Percentiles rank a stretch among this genome's conserved stretches.
phyloP scores from a whole-genome alignment of 1,140 invertebrate genomes.

The Cylas formicarius region DNA sequence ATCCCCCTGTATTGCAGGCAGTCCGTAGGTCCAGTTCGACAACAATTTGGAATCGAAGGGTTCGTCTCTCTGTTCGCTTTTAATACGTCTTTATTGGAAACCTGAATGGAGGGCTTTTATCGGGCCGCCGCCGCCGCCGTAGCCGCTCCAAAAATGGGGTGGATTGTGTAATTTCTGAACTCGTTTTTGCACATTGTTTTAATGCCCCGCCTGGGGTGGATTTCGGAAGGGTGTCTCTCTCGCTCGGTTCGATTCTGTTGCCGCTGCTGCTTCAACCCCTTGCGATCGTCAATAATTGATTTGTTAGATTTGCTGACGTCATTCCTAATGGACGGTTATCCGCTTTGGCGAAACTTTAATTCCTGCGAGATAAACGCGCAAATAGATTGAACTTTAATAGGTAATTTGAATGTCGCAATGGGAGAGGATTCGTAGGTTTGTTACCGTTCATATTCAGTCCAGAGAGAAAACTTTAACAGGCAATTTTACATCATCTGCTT shows the following conservation, averaged over 20 bases:
- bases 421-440: too few relatives aligned
- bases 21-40: conserved; percentile 7
- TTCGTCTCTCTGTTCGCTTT: conserved; percentile 13
- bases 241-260: conserved; percentile 1
- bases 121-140: conserved; percentile 10
- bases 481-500: too few relatives aligned
- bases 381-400: too few relatives aligned
- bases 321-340: conserved; percentile 17
- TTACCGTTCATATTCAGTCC: too few relatives aligned
- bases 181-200: conserved; percentile 31
- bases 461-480: too few relatives aligned
- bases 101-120: too few relatives aligned
- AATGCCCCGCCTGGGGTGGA: conserved; percentile 18
- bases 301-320: conserved; percentile 28
- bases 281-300: conserved; percentile 23
- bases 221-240: conserved; percentile 7
- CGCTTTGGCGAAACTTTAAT: conserved; percentile 11
- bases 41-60: conserved; percentile 18
- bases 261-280: conserved; percentile 13
- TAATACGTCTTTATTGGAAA: conserved; percentile 23
- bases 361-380: too few relatives aligned
- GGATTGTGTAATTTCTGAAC: conserved; percentile 27
- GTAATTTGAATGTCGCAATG: too few relatives aligned
- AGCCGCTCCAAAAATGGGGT: conserved; percentile 22
- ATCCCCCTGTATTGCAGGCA: neutral